phyloP scores from a whole-genome alignment of 1,140 invertebrate species.

The Sesamia nonagrioides region DNA sequence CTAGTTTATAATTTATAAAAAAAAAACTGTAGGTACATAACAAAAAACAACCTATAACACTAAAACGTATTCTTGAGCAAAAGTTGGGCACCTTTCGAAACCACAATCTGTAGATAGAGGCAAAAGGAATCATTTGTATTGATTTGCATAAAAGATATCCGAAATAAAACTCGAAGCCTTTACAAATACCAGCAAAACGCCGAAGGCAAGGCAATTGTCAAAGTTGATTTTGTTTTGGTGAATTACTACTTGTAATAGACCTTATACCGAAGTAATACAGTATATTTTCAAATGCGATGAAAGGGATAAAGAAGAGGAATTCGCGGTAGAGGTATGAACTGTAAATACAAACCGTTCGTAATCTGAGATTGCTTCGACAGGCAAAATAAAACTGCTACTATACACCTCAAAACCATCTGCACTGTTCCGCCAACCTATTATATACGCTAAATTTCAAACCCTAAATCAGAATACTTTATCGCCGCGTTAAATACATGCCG shows the following conservation, averaged over 20 bases:
- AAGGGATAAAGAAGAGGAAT: conserved; percentile 11
- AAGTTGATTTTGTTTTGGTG: conserved; percentile 26
- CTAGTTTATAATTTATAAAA: too few species aligned
- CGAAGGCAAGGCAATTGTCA: conserved; percentile 26
- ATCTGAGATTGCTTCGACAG: conserved; percentile 27
- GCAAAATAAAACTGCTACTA: too few species aligned
- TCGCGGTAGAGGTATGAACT: conserved; percentile 14
- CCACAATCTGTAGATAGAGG: conserved; percentile 27
- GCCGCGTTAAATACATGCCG: too few species aligned
- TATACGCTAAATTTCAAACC: too few species aligned
- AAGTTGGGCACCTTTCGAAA: background rate
- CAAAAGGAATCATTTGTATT: conserved; percentile 17
- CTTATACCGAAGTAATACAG: background rate
- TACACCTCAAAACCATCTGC: too few species aligned
- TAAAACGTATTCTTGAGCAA: background rate
- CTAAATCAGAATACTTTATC: too few species aligned
- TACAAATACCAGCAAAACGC: conserved; percentile 34
- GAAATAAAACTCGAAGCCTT: conserved; percentile 38
- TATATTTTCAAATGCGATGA: background rate
- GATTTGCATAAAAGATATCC: conserved; percentile 32
- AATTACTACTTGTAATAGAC: background rate
- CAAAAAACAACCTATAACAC: background rate
- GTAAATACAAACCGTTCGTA: conserved; percentile 19
- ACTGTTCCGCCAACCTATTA: too few species aligned
- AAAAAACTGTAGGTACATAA: background rate